A percentile compares a stretch with the other conserved stretches of the same genome.
phyloP scores from a whole-genome alignment of 2,113 vertebrate species.

The Lonchura striata region DNA sequence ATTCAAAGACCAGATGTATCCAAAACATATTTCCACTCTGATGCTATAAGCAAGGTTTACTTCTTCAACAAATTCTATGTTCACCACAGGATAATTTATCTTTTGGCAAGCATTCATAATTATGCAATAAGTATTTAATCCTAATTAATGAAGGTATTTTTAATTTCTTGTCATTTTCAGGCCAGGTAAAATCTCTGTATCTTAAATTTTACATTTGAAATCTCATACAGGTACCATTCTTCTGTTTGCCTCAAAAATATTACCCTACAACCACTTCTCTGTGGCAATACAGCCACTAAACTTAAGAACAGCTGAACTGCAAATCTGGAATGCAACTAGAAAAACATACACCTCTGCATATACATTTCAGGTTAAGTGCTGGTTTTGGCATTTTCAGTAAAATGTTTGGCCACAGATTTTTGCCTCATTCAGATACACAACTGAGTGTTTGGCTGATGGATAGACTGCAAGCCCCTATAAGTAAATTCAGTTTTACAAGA shows the following conservation, averaged over 20 bases:
- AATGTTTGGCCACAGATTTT: conserved; percentile 27
- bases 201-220: conserved; percentile 33
- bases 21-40: conserved; percentile 14
- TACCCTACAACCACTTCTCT: neutral
- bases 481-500: conserved; percentile 1
- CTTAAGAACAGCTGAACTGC: neutral
- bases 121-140: neutral
- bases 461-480: neutral
- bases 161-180: conserved; percentile 41
- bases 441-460: conserved; percentile 35
- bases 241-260: neutral
- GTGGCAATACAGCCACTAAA: neutral
- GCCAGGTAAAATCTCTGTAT: neutral
- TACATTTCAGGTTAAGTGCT: conserved; percentile 28
- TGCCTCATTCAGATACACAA: neutral
- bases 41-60: conserved; percentile 4
- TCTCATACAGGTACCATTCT: conserved; percentile 37
- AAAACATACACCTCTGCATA: neutral
- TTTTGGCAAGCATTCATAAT: neutral
- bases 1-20: neutral
- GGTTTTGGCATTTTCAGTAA: conserved; percentile 32
- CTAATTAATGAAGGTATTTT: conserved; percentile 14
- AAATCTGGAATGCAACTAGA: neutral
- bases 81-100: conserved; percentile 36
- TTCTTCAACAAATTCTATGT: neutral